Base-by-base conservation (phyloP, 1,140 invertebrate species). In the Trichomalopsis sarcophagae region DNA sequence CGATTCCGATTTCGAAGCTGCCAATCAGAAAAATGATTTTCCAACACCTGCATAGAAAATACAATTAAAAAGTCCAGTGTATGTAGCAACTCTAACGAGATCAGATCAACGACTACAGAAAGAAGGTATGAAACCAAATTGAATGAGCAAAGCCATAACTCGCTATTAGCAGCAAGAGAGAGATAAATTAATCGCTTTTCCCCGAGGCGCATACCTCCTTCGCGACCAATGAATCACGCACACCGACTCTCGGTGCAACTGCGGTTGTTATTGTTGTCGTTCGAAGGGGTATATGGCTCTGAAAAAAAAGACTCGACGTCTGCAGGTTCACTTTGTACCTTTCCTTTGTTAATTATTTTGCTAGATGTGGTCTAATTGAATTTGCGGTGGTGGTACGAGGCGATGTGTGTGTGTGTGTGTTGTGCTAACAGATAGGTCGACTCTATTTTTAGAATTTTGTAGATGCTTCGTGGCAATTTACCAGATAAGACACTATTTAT, bases 181-280 rank as follows among this genome's bases (percentile, higher is more conserved):
- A 27, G 10, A 71, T 71, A 71, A 71, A 71, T 71, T 71, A 33
- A 71, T 71, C 69, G 69, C 23, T 71, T 30, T 71, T 71, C 69
- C 69, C 30, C 7, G 69, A 33, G 69, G 30, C 23, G 14, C 69
- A 33, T 71, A 71, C 69, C 27, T 71, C 69, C 14, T n/a, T 27
- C 13, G 14, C 69, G 69, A 71, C 10, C 69, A 33, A 30, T 71
- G 69, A 71, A 71, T 71, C 23, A 71, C n/a, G 9, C 69, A 71
- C 30, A 33, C 55, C 21, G 55, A 62, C 17, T 21, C 17, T 21
- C 4, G n/a, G 4, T 55, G 50, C 50, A 4, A 14, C 17, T 55
- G 55, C 17, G 3, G 17, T 55, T 55, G 50, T 55, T 55, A 14
- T 55, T 55, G 17, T 55, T 55, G 50, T 55, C 50, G 50, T 55